Base-by-base conservation (phyloP, 2,113 vertebrate species). In the Speoplatyrhinus poulsoni region DNA sequence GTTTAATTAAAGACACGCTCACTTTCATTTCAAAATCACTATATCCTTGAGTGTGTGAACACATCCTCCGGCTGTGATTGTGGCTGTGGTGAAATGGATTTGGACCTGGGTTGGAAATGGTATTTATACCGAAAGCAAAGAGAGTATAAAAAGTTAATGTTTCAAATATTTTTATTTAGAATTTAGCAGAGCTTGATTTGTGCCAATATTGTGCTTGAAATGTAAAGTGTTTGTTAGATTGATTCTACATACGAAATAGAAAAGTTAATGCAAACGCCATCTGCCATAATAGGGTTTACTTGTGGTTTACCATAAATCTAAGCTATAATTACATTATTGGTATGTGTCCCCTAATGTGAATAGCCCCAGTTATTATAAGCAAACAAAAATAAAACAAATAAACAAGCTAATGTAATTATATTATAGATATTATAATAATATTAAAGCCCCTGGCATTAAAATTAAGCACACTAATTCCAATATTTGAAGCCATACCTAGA, bases 21-120 rank as follows among this genome's bases (percentile, higher is more conserved):
- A 16, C 48, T 48, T 60, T 41, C 65, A 76, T 80, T 84, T 85
- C 75, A 78, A 70, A 76, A 82, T 80, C 72, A 10, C 0, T 11
- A 46, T 81, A 72, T 57, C 75, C 46, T 26, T 26, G 26, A 26
- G 63, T 46, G 12, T 41, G 50, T 17, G 73, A 80, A 73, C 73
- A 73, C 57, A 0, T 69, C 53, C 47, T 76, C 46, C 68, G 59
- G 69, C 65, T 68, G 63, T 36, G 75, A 69, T 61, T 4, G 32
- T 54, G 60, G 68, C 63, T 61, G 60, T 46, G 1, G 0, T 60
- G 75, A 13, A 60, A 12, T 59, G 32, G 61, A 67, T 54, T 54
- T 65, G 65, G 59, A 46, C 13, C 1, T 63, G 67, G 50, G 49
- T 81, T 62, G 58, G 53, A 62, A 26, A 15, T 4, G 15, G 55